Conservation (phyloP, 2,113 vertebrate genomes). For the Rhinolophus sinicus region DNA sequence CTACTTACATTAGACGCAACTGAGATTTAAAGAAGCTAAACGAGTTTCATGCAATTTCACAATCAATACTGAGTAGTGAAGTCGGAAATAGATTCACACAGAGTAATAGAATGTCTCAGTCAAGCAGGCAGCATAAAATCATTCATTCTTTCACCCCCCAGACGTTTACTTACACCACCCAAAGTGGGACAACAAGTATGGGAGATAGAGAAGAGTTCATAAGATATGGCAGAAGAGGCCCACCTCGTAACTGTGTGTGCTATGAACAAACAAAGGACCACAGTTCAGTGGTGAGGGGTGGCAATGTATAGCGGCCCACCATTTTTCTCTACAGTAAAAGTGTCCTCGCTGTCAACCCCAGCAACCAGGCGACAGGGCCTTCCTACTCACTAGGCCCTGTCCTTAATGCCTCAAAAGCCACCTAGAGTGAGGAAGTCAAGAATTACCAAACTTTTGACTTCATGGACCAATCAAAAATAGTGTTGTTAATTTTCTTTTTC, state of each 20-base stretch:
- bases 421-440: not conserved
- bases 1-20: not conserved
- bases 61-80: not conserved
- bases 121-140: not conserved
- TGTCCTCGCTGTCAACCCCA: accelerated
- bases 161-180: not conserved
- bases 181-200: not conserved
- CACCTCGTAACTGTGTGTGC: not conserved
- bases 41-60: not conserved
- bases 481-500: not conserved
- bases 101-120: not conserved
- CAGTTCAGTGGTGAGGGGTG: not conserved
- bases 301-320: not conserved
- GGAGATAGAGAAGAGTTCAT: not conserved
- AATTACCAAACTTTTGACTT: not conserved
- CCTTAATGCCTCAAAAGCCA: not conserved
- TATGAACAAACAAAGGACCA: not conserved
- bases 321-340: not conserved
- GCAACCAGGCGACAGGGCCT: not conserved
- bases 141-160: not conserved
- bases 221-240: not conserved
- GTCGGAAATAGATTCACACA: not conserved
- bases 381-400: not conserved
- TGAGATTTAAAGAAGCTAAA: conserved; percentile 26
- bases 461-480: not conserved